Evolutionary conservation across 1,140 invertebrate species (phyloP), one percentile per base, ranked within the genome.

Genomic region (Chelonus insularis): DNA sequence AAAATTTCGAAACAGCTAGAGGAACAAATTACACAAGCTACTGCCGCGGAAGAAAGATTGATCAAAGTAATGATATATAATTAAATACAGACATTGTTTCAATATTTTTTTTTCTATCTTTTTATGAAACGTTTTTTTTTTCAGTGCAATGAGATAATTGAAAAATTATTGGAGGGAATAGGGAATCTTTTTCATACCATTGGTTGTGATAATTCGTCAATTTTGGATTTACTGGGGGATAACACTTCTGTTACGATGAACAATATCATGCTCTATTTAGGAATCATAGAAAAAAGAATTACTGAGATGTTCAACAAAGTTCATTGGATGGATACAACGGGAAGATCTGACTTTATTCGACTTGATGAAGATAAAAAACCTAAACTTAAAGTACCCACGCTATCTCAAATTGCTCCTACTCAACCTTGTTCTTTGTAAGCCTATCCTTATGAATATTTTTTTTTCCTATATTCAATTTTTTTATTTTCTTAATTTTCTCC

Each of bases 181-280:
- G 80, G 85, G 29, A 74, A 78, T 9, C 76, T 89, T 9, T 89
- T 88, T 74, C 84, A 82, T 41, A 76, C 83, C 41, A 82, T 85
- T 2, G 76, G 82, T 5, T 91, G 89, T 67, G 86, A 90, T 66
- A 86, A 86, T 58, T 83, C 89, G 1, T 88, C 89, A 0, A 85
- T 92, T 16, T 78, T 91, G 1, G 84, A 87, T 69, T 78, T 92
- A 8, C 73, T 92, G 1, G 89, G 89, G 66, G 76, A 87, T 9
- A 84, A 87, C 50, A 79, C 84, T 23, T 81, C 83, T 12, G 84
- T 91, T 16, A 90, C 86, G 8, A 81, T 83, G 48, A 85, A 86
- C 58, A 92, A 91, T 73, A 88, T 90, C 0, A 87, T 88, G 69
- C 81, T 91, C 1, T 91, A 89, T 70, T 83, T 92, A 66, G 88